phyloP scores from a whole-genome alignment of 2,888 invertebrate genomes.

The Andrena marginata region DNA sequence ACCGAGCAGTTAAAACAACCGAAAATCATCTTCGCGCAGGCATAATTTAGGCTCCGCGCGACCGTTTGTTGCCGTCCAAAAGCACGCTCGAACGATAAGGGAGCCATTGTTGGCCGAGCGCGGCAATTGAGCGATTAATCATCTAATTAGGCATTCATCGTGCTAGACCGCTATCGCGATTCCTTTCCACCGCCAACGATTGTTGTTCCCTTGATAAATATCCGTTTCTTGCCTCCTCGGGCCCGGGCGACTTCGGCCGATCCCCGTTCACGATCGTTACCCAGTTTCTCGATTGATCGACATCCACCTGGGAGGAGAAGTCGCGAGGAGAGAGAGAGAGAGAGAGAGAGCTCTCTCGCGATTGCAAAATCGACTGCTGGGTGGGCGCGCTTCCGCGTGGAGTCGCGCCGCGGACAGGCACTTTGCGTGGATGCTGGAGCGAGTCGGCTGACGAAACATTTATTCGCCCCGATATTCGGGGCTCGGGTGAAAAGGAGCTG shows the following conservation, averaged over 20 bases:
- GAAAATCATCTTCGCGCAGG: slow-evolving; percentile 14
- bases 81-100: slow-evolving; percentile 76
- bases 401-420: slow-evolving; percentile 38
- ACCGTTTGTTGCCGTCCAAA: slow-evolving; percentile 68
- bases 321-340: background rate
- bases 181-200: slow-evolving; percentile 54
- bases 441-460: slow-evolving; percentile 21
- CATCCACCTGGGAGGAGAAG: background rate
- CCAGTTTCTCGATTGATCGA: slow-evolving; percentile 39
- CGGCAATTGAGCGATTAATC: slow-evolving; percentile 81
- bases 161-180: slow-evolving; percentile 56
- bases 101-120: slow-evolving; percentile 69
- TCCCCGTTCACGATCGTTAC: slow-evolving; percentile 2
- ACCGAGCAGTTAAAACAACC: background rate
- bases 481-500: slow-evolving; percentile 26
- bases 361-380: slow-evolving; percentile 38
- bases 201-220: slow-evolving; percentile 74
- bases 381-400: slow-evolving; percentile 3
- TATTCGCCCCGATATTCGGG: slow-evolving; percentile 43
- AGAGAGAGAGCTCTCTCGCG: too few relatives aligned
- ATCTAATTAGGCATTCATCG: slow-evolving; percentile 80
- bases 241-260: slow-evolving; percentile 31
- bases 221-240: slow-evolving; percentile 48
- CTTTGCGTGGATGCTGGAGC: slow-evolving; percentile 43
- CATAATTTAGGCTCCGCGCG: slow-evolving; percentile 16